Evolutionary conservation across 2,888 invertebrate genomes (phyloP), one percentile per base, ranked within the genome.

Genomic region (Polydrusus tereticollis): DNA sequence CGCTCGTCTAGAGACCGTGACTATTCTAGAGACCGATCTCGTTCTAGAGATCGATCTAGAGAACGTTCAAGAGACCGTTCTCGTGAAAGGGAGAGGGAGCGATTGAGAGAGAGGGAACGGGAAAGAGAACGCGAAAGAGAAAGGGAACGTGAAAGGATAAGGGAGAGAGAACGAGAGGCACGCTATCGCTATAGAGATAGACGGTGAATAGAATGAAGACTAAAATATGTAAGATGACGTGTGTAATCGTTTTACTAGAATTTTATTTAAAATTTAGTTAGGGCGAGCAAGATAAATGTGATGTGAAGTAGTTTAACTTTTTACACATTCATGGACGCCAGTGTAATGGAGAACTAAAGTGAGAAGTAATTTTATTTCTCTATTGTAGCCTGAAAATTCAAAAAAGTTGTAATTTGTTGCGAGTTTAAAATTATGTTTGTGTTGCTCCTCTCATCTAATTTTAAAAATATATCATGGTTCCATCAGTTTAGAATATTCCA

Each of bases 121-220:
- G 72, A 66, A 60, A 41, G 72, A 14, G 71, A 59, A 52, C 41
- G 72, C 0, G 74, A 73, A 21, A 62, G 77, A 18, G 69, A 71
- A 18, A 70, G 75, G 12, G 64, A 65, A 41, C 47, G 70, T 23
- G 82, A 82, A 59, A 77, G 85, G 66, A 83, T 84, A 67, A 83
- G 86, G 74, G 84, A 84, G 68, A 83, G 86, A 74, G 84, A 84
- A 67, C 82, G 82, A 23, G 81, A 80, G 63, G 78, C 73, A 41
- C 80, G 84, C 72, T 85, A 86, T 76, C 85, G 87, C 72, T 87
- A 87, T 74, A 86, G 88, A 26, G 63, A 63, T 47, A 29, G 63
- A 18, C 47, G 63, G 63, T 63, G 63, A 63, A 63, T 29, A 63
- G 20, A 12, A 26, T 20, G 45, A 26, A 23, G 33, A 63, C 45